These are phyloP conservation scores for Teleogryllus occipitalis DNA, from an alignment of 1,140 invertebrate species.

Conservation along the genomic window DNA sequence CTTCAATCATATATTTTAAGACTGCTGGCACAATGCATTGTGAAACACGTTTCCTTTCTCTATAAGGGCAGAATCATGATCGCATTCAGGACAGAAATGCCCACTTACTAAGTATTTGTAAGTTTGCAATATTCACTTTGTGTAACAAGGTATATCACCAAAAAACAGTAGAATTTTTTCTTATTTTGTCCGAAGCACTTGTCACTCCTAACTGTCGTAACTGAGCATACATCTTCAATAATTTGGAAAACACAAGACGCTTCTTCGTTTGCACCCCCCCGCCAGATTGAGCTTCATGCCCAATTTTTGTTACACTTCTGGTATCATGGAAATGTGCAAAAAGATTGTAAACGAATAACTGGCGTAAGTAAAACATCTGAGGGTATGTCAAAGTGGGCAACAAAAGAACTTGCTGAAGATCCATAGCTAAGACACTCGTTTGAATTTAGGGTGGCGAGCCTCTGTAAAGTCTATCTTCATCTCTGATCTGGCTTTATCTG, in stretches of 20 bases:
- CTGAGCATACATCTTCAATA: not conserved
- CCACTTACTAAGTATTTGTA: too few species aligned
- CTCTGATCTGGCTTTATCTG: not conserved
- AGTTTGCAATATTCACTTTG: too few species aligned
- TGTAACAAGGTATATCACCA: too few species aligned
- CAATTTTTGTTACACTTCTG: not conserved
- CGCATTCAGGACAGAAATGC: too few species aligned
- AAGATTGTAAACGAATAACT: not conserved
- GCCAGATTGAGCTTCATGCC: not conserved
- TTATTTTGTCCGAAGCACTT: too few species aligned
- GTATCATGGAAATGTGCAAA: not conserved
- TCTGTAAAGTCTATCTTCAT: not conserved
- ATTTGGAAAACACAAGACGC: not conserved
- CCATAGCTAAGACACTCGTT: not conserved
- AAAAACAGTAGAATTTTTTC: too few species aligned
- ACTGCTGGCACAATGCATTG: too few species aligned
- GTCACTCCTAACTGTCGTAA: too few species aligned
- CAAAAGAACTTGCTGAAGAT: not conserved
- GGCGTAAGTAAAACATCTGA: not conserved
- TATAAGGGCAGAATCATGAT: too few species aligned
- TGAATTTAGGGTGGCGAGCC: too few species aligned
- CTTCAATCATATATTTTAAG: too few species aligned
- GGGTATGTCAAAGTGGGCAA: not conserved
- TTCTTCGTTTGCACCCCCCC: not conserved
- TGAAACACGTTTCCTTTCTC: too few species aligned